Evolutionary conservation across 2,797 vertebrate species (phyloP), one percentile per base, ranked within the genome.

Genomic region (Harpagifer antarcticus): DNA sequence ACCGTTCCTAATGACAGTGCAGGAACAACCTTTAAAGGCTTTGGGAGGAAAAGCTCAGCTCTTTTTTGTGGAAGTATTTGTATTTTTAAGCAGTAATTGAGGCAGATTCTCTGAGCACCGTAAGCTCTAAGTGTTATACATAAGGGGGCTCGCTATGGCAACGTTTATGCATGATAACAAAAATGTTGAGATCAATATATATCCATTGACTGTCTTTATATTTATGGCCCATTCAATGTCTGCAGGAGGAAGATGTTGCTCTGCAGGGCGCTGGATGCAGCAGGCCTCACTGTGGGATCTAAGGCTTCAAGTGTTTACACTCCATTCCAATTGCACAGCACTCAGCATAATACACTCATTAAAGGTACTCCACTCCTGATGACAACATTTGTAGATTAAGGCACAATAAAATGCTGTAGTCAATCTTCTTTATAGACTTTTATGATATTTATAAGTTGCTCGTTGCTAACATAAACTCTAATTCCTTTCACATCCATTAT

Each of bases 261-360:
- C 52, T 72, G 48, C 31, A 64, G 17, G 49, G 0, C 44, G 37
- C 15, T 37, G 20, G 63, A 68, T 72, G 69, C 16, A 73, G 45
- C 52, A 17, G 50, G 16, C 49, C 20, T 49, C 13, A 37, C 7
- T 5, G 27, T 27, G 27, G 27, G 33, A 33, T 33, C 33, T 33
- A 33, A 33, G 7, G 33, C 76, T 82, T 55, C 78, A 77, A 66
- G 42, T 77, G 67, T 77, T 83, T 74, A 61, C 73, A 56, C 68
- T 81, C 64, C 19, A 37, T 72, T 82, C 74, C 69, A 73, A 71
- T 63, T 76, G 75, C 33, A 61, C 37, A 71, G 64, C 40, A 40
- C 67, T 76, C 62, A 68, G 73, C 56, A 79, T 83, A 74, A 86
- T 64, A 72, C 58, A 74, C 48, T 69, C 79, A 81, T 81, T 76